Percentiles rank a stretch among this genome's conserved stretches.
Conservation (phyloP, 2,888 invertebrate species). For the Prenolepis imparis region DNA sequence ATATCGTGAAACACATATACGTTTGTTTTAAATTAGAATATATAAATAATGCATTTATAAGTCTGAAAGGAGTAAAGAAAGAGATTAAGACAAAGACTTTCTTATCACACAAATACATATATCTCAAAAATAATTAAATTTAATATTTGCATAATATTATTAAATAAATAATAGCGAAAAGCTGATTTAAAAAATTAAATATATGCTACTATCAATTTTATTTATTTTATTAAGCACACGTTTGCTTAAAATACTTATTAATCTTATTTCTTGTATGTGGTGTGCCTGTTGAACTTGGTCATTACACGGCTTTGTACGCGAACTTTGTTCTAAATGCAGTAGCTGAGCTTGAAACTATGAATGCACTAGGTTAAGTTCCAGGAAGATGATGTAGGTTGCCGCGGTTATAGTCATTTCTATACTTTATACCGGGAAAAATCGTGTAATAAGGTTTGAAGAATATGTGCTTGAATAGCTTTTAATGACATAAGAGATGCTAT, state of each 20-base stretch:
- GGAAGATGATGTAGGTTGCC: slow-evolving; percentile 78
- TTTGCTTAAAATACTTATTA: slow-evolving; percentile 34
- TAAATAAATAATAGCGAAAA: background rate
- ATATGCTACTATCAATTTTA: background rate
- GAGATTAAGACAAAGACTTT: background rate
- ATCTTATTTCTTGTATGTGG: slow-evolving; percentile 30
- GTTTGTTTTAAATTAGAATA: slow-evolving; percentile 17
- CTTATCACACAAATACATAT: background rate
- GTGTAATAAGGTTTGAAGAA: slow-evolving; percentile 37
- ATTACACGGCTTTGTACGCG: slow-evolving; percentile 35
- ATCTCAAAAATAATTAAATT: background rate
- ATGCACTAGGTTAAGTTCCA: slow-evolving; percentile 73
- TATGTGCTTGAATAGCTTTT: slow-evolving; percentile 12
- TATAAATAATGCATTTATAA: background rate
- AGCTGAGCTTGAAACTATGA: slow-evolving; percentile 34
- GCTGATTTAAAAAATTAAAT: background rate
- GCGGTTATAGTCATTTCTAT: slow-evolving; percentile 62
- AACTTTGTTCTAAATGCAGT: slow-evolving; percentile 63
- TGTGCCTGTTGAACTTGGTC: slow-evolving; percentile 37
- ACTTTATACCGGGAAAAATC: slow-evolving; percentile 71
- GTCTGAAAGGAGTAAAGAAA: background rate
- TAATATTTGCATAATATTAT: background rate
- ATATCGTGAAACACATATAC: slow-evolving; percentile 17
- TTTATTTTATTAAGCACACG: background rate
- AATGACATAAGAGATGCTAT: background rate